Evolutionary conservation across 2,113 vertebrate species (phyloP).

Genomic region (Chaetura pelagica): DNA sequence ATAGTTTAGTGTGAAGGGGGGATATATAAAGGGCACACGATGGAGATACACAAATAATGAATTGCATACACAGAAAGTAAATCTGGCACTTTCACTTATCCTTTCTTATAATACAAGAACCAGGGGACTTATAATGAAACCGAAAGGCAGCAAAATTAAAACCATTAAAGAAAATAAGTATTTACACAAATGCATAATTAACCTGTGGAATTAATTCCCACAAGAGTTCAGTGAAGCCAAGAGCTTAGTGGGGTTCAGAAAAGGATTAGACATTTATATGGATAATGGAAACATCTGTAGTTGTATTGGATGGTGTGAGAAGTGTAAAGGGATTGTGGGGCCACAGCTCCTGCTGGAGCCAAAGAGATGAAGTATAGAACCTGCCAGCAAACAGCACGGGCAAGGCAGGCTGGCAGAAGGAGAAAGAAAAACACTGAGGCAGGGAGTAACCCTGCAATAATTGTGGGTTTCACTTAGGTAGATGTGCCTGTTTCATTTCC

Average conservation of each 20-base stretch:
- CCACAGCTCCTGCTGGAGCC: neutral
- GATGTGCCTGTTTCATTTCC: neutral
- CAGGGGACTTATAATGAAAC: slow-evolving; percentile 51
- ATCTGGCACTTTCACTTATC: slow-evolving; percentile 42
- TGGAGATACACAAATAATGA: slow-evolving; percentile 37
- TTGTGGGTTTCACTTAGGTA: neutral
- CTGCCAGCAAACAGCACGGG: neutral
- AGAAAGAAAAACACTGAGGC: neutral
- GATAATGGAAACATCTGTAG: slow-evolving; percentile 11
- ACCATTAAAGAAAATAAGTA: slow-evolving; percentile 64
- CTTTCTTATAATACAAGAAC: neutral
- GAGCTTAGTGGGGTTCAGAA: slow-evolving; percentile 18
- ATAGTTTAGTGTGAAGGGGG: neutral
- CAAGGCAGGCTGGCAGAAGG: neutral
- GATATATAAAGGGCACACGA: slow-evolving; percentile 47
- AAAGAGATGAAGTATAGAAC: neutral
- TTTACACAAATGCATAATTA: slow-evolving; percentile 61
- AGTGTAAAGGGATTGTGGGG: neutral
- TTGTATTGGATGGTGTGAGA: neutral
- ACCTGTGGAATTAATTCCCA: slow-evolving; percentile 40
- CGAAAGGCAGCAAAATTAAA: slow-evolving; percentile 12
- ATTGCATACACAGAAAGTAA: slow-evolving; percentile 38
- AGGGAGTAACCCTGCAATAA: neutral
- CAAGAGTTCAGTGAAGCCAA: neutral
- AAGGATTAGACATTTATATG: neutral